Evolutionary conservation across 2,888 invertebrate species (phyloP), one percentile per base, ranked within the genome.

Genomic region (Eristalis tenax): DNA sequence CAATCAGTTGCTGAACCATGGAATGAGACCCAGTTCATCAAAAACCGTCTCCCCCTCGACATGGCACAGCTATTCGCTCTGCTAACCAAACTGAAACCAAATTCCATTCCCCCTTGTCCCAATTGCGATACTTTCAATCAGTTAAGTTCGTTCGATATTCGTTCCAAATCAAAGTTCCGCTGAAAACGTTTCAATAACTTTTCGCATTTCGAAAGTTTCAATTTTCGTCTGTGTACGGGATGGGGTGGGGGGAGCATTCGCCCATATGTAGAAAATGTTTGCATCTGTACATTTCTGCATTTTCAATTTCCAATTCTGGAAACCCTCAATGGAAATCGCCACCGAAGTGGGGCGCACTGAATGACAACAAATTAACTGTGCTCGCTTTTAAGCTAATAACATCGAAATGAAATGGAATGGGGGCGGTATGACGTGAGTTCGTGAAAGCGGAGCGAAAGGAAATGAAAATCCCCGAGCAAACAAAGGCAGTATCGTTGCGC

Each of bases 331-430:
- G 63, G 73, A 83, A 78, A 64, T 38, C 22, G 50, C 1, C 57
- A 18, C 18, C 32, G 18, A 6, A 40, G 26, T 11, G n/a, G 59
- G 11, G 13, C 15, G 50, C 66, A 11, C 23, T 26, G 68, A 66
- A 65, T 38, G 83, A 79, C 65, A 73, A 57, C 78, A 83, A 79
- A 84, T 84, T 79, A 79, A 84, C 79, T 79, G 50, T 50, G 65
- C 61, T 65, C 66, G 83, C 79, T 75, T 84, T 84, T 79, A 84
- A 73, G 80, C 75, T 84, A 80, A 84, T 84, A 80, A 84, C 80
- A 74, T 80, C 61, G 71, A 71, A 80, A 80, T 61, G 61, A 84
- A 84, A 80, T 65, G 79, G 70, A 75, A 75, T 61, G 50, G 26
- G 22, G 61, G 64, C 23, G 23, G 32, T 0, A 15, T n/a, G 43